A percentile compares a stretch with the other conserved stretches of the same genome.
phyloP scores from a whole-genome alignment of 2,797 vertebrate genomes.

The Chanos chanos region DNA sequence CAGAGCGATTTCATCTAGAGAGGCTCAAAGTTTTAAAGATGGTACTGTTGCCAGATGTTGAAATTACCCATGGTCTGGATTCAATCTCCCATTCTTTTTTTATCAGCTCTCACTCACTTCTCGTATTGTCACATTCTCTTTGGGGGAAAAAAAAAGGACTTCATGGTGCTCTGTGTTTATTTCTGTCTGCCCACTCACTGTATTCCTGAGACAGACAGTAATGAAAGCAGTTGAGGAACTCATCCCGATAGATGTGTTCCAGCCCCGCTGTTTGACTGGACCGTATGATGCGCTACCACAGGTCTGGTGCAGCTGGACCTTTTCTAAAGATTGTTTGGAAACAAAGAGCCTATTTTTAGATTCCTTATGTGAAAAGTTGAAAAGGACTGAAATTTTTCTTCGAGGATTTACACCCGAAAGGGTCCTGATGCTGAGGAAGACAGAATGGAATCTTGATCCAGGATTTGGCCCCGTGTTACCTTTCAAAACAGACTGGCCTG shows the following conservation, averaged over 20 bases:
- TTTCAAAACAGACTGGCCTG: no score
- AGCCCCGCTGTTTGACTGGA: slow-evolving; percentile 5
- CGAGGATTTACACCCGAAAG: background rate
- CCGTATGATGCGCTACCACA: background rate
- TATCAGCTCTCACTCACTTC: slow-evolving; percentile 17
- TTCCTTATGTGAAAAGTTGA: background rate
- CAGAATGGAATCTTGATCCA: no score
- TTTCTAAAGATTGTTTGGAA: background rate
- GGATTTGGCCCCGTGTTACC: no score
- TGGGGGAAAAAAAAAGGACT: slow-evolving; percentile 20
- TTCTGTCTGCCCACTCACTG: slow-evolving; percentile 27
- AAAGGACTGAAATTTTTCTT: background rate
- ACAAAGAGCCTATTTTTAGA: background rate
- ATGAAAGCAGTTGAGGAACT: slow-evolving; percentile 27
- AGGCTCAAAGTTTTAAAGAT: no score
- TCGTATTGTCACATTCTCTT: slow-evolving; percentile 22
- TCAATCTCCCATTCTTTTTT: slow-evolving; percentile 17
- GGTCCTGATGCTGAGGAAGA: background rate
- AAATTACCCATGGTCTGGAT: slow-evolving; percentile 32
- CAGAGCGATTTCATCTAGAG: no score
- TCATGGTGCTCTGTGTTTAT: slow-evolving; percentile 28
- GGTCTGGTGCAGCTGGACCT: background rate
- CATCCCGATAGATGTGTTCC: slow-evolving; percentile 29
- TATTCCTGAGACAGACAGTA: slow-evolving; percentile 39
- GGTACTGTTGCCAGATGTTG: slow-evolving; percentile 7